Evolutionary conservation across 1,140 invertebrate genomes (phyloP), one percentile per base, ranked within the genome.

Genomic region (Zaprionus ghesquierei): DNA sequence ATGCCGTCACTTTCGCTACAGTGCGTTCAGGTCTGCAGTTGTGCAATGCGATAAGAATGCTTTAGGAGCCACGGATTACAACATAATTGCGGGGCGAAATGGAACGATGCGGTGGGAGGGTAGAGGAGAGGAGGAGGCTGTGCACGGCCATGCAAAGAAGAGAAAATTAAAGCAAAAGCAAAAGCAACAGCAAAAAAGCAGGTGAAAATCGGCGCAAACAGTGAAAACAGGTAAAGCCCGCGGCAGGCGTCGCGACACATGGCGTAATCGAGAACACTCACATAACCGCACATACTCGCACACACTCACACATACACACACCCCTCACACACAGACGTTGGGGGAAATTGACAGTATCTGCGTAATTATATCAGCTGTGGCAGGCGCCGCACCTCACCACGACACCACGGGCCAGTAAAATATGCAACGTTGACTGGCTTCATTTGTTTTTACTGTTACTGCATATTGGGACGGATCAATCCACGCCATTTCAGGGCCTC

Each of bases 361-460:
- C 72, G 84, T 89, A 89, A 89, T 89, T 89, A 89, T 89, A 89
- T 89, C 84, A 68, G 60, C 85, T 69, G 76, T 75, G 72, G 66
- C 66, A 70, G 66, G 29, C 66, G 18, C 35, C 35, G n/a, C n/a
- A n/a, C n/a, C n/a, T 15, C 35, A 15, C n/a, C 71, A 62, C n/a
- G 53, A 41, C 35, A 15, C n/a, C 71, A 62, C n/a, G 53, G 38
- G 49, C 51, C 66, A 44, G 84, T 89, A 80, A 80, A 89, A 87
- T 89, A 87, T 87, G 84, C 84, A 87, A 84, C 84, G 84, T 77
- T 84, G 79, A 89, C 85, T 89, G 84, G 73, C 85, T 89, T 89
- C 84, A 89, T 89, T 89, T 89, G 84, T 89, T 89, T 89, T 89
- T 89, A 89, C 85, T 89, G 84, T 89, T 89, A 89, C 84, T 89